Evolutionary conservation across 2,113 vertebrate genomes (phyloP).

Genomic region (Chionis minor): DNA sequence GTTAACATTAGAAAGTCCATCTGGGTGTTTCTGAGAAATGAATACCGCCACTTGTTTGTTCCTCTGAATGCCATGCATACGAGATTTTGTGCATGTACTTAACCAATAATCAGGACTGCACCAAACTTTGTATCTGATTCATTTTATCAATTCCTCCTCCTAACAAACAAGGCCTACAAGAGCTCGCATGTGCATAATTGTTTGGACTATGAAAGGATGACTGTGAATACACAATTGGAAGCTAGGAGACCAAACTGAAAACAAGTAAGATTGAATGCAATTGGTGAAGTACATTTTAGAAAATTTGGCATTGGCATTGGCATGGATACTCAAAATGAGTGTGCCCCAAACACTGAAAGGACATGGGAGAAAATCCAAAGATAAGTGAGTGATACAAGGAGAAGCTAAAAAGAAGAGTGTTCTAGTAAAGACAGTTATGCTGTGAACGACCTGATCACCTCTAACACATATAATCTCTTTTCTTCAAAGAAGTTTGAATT

Average conservation of each 20-base stretch:
- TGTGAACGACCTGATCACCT: not conserved
- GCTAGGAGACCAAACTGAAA: not conserved
- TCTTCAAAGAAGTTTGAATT: not conserved
- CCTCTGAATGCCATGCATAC: not conserved
- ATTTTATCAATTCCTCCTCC: not conserved
- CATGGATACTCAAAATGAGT: not conserved
- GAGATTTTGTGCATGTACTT: not conserved
- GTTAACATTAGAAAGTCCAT: not conserved
- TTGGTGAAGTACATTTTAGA: not conserved
- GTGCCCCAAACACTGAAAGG: not conserved
- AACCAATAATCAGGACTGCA: not conserved
- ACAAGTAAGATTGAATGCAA: not conserved
- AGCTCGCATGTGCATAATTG: accelerated
- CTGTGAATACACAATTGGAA: not conserved
- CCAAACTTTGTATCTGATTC: not conserved
- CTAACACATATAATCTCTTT: not conserved
- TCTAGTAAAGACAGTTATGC: not conserved
- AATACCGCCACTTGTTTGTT: not conserved
- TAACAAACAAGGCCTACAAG: not conserved
- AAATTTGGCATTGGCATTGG: not conserved
- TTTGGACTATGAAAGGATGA: not conserved
- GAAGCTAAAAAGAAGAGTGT: not conserved
- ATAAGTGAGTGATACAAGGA: not conserved
- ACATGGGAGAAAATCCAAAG: not conserved
- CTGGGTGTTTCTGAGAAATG: not conserved